phyloP scores from a whole-genome alignment of 2,888 invertebrate species.

The Brenthis ino region DNA sequence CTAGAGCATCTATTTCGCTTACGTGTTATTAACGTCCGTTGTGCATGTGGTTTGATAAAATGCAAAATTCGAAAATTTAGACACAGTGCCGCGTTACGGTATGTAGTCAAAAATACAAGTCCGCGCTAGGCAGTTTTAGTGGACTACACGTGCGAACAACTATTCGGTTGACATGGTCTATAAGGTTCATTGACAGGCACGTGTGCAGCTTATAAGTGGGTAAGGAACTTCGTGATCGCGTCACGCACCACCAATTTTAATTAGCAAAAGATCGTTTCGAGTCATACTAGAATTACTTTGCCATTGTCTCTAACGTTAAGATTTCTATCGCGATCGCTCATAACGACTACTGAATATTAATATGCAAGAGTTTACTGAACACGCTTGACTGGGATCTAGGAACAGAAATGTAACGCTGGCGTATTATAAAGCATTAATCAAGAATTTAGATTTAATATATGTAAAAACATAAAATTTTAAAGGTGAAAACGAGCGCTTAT shows the following conservation, averaged over 20 bases:
- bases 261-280: slow-evolving; percentile 74
- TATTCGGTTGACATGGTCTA: slow-evolving; percentile 61
- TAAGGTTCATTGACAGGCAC: slow-evolving; percentile 81
- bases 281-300: slow-evolving; percentile 50
- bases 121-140: slow-evolving; percentile 30
- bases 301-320: slow-evolving; percentile 64
- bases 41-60: background rate
- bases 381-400: slow-evolving; percentile 18
- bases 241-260: slow-evolving; percentile 80
- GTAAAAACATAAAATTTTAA: slow-evolving; percentile 27
- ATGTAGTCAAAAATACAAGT: background rate
- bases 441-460: background rate
- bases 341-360: slow-evolving; percentile 65
- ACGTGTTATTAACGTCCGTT: background rate
- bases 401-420: background rate
- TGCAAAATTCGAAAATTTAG: background rate
- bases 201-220: slow-evolving; percentile 76
- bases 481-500: slow-evolving; percentile 48
- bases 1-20: background rate
- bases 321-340: slow-evolving; percentile 62
- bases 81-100: background rate
- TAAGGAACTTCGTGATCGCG: slow-evolving; percentile 71
- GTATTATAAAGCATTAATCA: background rate
- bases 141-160: slow-evolving; percentile 52
- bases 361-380: slow-evolving; percentile 36